Evolutionary conservation across 2,113 vertebrate genomes (phyloP).

Genomic region (Gasterosteus aculeatus): DNA sequence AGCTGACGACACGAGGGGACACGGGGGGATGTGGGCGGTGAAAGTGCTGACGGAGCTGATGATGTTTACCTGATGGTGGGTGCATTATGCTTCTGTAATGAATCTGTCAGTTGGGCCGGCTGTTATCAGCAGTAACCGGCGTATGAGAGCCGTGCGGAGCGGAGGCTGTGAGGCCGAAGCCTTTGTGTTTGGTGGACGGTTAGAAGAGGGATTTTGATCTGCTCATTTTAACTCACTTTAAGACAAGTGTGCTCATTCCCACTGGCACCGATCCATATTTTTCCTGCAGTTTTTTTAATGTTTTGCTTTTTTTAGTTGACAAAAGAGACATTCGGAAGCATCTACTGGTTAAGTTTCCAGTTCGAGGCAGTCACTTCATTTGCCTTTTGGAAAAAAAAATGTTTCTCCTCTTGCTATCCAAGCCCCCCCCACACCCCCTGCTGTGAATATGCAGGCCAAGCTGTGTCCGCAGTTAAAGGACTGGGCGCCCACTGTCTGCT

Average conservation of each 20-base stretch:
- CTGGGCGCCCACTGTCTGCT: constrained; percentile 19
- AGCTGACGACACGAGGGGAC: not conserved
- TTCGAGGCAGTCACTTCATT: constrained; percentile 9
- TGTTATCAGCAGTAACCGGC: not conserved
- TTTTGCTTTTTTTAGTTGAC: not conserved
- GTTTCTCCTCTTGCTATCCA: constrained; percentile 32
- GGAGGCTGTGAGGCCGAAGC: too few species aligned
- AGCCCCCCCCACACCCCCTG: not conserved
- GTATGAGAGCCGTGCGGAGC: too few species aligned
- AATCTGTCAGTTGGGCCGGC: too few species aligned
- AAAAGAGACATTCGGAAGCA: not conserved
- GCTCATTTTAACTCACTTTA: not conserved
- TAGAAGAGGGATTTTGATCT: too few species aligned
- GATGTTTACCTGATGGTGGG: too few species aligned
- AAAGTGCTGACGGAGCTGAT: too few species aligned
- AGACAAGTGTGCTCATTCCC: not conserved
- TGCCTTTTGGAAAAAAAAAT: constrained; percentile 8
- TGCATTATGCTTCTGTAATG: too few species aligned
- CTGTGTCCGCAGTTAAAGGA: constrained; percentile 30
- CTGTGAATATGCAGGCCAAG: constrained; percentile 30
- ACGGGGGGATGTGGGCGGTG: too few species aligned
- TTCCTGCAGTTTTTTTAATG: not conserved
- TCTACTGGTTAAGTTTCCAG: not conserved
- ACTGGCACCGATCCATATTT: not conserved
- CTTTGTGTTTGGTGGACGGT: not conserved